Percentiles rank a stretch among this genome's conserved stretches.
Evolutionary conservation across 2,797 vertebrate genomes (phyloP).

Genomic region (Pseudochromis fuscus): DNA sequence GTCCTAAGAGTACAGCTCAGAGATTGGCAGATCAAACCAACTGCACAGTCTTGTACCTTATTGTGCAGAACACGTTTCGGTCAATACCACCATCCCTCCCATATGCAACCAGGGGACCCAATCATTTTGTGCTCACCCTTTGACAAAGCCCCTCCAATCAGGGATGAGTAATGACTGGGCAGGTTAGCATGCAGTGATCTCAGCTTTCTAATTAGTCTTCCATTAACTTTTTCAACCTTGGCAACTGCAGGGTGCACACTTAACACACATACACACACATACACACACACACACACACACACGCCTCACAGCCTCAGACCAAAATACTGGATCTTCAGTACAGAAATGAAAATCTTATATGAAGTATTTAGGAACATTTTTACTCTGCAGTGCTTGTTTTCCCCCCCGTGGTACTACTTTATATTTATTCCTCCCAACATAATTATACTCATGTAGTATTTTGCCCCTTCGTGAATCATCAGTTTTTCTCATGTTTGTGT

Average conservation of each 20-base stretch:
- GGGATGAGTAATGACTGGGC: conserved; percentile 85
- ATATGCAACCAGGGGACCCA: conserved; percentile 55
- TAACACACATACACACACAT: conserved; percentile 45
- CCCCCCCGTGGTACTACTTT: background rate
- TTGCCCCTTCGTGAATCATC: background rate
- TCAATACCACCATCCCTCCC: conserved; percentile 47
- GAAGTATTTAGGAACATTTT: conserved; percentile 44
- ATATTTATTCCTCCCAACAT: conserved; percentile 1
- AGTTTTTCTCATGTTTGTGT: background rate
- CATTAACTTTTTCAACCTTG: conserved; percentile 87
- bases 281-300: conserved; percentile 19
- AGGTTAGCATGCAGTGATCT: conserved; percentile 83
- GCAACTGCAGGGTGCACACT: conserved; percentile 72
- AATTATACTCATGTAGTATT: background rate
- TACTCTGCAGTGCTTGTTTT: conserved; percentile 2
- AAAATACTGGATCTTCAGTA: conserved; percentile 39
- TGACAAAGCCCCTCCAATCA: conserved; percentile 84
- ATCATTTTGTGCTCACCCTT: conserved; percentile 73
- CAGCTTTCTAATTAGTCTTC: conserved; percentile 87
- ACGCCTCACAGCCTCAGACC: conserved; percentile 23
- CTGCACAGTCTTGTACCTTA: conserved; percentile 37
- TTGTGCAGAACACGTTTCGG: conserved; percentile 59
- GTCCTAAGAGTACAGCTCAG: conserved; percentile 33
- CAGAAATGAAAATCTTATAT: conserved; percentile 44
- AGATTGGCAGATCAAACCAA: conserved; percentile 35